Percentiles rank a stretch among this genome's conserved stretches.
phyloP scores from a whole-genome alignment of 1,140 invertebrate species.

The Drosophila kurseongensis region DNA sequence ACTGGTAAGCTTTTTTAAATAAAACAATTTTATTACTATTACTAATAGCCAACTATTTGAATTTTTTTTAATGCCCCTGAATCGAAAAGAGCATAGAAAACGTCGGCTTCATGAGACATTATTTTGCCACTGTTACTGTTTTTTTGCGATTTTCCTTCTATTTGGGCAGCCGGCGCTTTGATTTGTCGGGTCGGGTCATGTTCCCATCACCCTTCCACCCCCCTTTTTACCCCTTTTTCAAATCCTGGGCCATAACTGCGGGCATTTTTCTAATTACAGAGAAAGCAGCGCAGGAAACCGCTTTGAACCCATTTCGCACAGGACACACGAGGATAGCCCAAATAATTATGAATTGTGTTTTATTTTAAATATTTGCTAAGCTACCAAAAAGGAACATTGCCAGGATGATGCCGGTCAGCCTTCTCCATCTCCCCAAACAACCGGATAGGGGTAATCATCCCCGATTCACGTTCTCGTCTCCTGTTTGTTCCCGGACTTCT shows the following conservation, averaged over 20 bases:
- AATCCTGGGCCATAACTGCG: slow-evolving; percentile 47
- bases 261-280: slow-evolving; percentile 78
- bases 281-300: slow-evolving; percentile 16
- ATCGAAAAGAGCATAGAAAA: not conserved
- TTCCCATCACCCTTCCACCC: not conserved
- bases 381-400: slow-evolving; percentile 70
- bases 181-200: slow-evolving; percentile 23
- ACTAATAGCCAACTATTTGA: too few relatives aligned
- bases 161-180: slow-evolving; percentile 40
- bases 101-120: not conserved
- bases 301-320: slow-evolving; percentile 65
- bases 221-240: not conserved
- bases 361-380: slow-evolving; percentile 76
- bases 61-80: too few relatives aligned
- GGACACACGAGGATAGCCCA: slow-evolving; percentile 13
- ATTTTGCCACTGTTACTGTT: not conserved
- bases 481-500: slow-evolving; percentile 24
- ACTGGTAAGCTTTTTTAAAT: too few relatives aligned
- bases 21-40: too few relatives aligned
- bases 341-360: slow-evolving; percentile 72
- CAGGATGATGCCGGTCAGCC: slow-evolving; percentile 11
- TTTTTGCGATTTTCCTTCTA: slow-evolving; percentile 9
- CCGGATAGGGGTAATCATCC: not conserved
- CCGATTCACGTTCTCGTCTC: slow-evolving; percentile 57
- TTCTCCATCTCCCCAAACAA: not conserved